Conservation (phyloP, 2,888 invertebrate genomes). For the Tachina grossa region DNA sequence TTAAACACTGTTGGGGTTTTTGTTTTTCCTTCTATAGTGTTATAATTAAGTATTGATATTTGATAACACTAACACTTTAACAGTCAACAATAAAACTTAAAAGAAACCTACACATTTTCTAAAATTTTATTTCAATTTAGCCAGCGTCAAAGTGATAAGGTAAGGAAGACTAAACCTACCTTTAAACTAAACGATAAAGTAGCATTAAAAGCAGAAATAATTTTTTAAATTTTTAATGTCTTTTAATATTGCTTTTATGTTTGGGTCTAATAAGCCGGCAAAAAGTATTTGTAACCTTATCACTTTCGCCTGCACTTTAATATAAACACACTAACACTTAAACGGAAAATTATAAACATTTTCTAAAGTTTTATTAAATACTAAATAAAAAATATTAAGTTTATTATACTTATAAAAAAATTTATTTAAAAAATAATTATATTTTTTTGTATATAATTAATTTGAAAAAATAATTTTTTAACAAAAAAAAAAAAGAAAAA, state of each 20-base stretch:
- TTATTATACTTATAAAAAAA: constrained; percentile 11
- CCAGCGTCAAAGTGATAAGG: constrained; percentile 35
- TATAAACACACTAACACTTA: neutral
- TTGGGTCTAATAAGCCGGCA: no score
- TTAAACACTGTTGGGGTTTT: neutral
- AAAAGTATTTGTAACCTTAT: neutral
- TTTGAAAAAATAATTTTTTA: constrained; percentile 33
- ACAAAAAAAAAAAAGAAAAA: no score
- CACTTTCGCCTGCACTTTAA: neutral
- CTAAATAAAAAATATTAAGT: constrained; percentile 34
- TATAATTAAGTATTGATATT: constrained; percentile 45
- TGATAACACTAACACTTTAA: constrained; percentile 41
- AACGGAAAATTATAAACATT: constrained; percentile 6
- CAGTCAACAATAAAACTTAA: constrained; percentile 20
- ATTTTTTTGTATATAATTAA: constrained; percentile 56
- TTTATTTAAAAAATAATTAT: constrained; percentile 36
- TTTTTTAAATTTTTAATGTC: neutral
- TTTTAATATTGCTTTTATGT: neutral
- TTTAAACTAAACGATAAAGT: neutral
- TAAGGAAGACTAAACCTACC: accelerated
- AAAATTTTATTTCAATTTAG: constrained; percentile 26
- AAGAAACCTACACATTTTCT: constrained; percentile 42
- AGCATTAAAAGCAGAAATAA: neutral
- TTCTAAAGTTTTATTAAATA: constrained; percentile 47
- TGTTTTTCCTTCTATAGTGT: constrained; percentile 34